phyloP scores from a whole-genome alignment of 2,113 vertebrate genomes.

The Agelaius tricolor region DNA sequence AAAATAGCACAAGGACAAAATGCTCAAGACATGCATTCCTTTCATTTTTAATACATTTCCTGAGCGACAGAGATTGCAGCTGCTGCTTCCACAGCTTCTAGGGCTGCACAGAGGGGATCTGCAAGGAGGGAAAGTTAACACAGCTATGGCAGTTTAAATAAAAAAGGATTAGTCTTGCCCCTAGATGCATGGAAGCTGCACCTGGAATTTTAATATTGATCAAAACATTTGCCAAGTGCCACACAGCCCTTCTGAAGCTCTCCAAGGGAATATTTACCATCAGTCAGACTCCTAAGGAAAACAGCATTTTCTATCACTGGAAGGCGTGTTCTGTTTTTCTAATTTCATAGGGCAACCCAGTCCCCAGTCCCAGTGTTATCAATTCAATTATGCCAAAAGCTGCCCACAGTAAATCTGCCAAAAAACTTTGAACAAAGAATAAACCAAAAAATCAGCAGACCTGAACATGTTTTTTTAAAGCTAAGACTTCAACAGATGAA shows the following conservation, averaged over 20 bases:
- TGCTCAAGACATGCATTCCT: neutral
- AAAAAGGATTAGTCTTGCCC: neutral
- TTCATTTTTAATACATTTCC: neutral
- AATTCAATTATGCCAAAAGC: constrained; percentile 8
- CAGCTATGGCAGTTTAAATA: neutral
- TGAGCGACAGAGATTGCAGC: neutral
- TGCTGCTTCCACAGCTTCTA: neutral
- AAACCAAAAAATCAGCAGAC: neutral
- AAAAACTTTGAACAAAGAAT: neutral
- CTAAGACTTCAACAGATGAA: neutral
- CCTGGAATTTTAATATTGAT: constrained; percentile 1
- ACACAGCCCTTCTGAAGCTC: neutral
- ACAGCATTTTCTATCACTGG: neutral
- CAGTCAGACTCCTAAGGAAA: neutral
- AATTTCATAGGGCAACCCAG: neutral
- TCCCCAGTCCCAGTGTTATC: neutral
- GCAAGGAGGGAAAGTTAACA: neutral
- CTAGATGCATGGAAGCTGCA: neutral
- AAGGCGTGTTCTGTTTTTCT: neutral
- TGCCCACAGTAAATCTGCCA: neutral
- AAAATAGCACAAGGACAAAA: neutral
- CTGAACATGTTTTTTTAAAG: neutral
- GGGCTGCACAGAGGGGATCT: neutral
- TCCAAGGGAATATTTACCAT: neutral
- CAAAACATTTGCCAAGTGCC: neutral